Evolutionary conservation across 2,113 vertebrate genomes (phyloP).

Genomic region (Oriolus oriolus): DNA sequence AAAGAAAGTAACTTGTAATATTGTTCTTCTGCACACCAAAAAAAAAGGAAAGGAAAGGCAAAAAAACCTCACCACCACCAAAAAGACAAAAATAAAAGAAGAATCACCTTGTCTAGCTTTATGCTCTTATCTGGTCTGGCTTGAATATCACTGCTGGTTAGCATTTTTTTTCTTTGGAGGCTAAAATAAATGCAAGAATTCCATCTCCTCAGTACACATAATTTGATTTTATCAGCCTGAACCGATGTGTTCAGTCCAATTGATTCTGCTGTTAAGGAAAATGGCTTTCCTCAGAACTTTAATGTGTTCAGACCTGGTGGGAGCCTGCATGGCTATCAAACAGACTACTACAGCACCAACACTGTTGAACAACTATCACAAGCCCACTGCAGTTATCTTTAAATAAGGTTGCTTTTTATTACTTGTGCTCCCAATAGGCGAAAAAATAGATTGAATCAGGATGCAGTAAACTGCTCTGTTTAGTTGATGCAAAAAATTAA

Average conservation of each 20-base stretch:
- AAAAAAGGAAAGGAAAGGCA: not conserved
- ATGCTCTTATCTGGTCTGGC: not conserved
- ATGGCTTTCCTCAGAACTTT: constrained; percentile 7
- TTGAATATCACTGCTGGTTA: not conserved
- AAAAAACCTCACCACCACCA: not conserved
- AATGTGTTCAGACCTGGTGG: not conserved
- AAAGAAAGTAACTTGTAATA: not conserved
- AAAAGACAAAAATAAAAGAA: not conserved
- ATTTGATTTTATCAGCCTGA: not conserved
- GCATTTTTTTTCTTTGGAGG: not conserved
- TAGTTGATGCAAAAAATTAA: not conserved
- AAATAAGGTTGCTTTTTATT: constrained; percentile 49
- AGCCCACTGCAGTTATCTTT: not conserved
- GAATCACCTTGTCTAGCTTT: not conserved
- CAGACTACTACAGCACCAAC: not conserved
- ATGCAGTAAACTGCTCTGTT: not conserved
- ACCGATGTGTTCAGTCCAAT: not conserved
- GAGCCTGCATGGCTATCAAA: not conserved
- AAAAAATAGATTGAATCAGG: not conserved
- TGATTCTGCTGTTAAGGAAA: constrained; percentile 6
- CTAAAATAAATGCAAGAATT: not conserved
- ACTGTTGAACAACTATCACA: not conserved
- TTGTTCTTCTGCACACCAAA: not conserved
- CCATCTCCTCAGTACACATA: not conserved
- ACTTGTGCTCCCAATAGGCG: not conserved